Percentiles rank a stretch among this genome's conserved stretches.
Evolutionary conservation across 2,797 vertebrate species (phyloP).

Genomic region (Sebastes diploproa): DNA sequence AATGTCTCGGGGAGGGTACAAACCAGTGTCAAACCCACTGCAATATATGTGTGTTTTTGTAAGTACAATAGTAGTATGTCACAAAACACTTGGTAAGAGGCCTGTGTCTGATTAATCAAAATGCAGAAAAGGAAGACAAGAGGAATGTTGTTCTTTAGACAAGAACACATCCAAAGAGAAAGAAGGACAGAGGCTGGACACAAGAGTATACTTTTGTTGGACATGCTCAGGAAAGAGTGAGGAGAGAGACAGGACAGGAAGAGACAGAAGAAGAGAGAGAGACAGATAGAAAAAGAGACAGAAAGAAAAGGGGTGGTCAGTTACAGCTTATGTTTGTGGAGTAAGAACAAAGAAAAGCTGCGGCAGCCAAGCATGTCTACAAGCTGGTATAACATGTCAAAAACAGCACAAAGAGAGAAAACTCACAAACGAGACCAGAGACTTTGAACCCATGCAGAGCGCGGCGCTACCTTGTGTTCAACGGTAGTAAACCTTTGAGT

Average conservation of each 20-base stretch:
- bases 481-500: slow-evolving; percentile 99
- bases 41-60: slow-evolving; percentile 6
- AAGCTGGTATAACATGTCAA: slow-evolving; percentile 82
- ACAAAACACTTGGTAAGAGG: slow-evolving; percentile 43
- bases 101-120: slow-evolving; percentile 68
- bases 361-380: slow-evolving; percentile 93
- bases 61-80: slow-evolving; percentile 43
- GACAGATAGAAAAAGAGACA: slow-evolving; percentile 6
- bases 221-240: slow-evolving; percentile 69
- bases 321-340: slow-evolving; percentile 85
- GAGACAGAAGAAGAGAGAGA: background rate
- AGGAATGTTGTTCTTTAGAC: slow-evolving; percentile 48
- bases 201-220: slow-evolving; percentile 57
- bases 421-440: slow-evolving; percentile 85
- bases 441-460: slow-evolving; percentile 90
- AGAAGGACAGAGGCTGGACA: slow-evolving; percentile 50
- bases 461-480: slow-evolving; percentile 83
- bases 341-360: slow-evolving; percentile 78
- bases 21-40: slow-evolving; percentile 46
- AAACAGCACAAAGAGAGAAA: slow-evolving; percentile 87
- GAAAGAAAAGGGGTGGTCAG: slow-evolving; percentile 69
- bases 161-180: slow-evolving; percentile 52
- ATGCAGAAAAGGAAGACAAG: slow-evolving; percentile 63
- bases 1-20: background rate
- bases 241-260: background rate